Conservation (phyloP, 2,797 vertebrate genomes). For the Melanotaenia trifasciata region DNA sequence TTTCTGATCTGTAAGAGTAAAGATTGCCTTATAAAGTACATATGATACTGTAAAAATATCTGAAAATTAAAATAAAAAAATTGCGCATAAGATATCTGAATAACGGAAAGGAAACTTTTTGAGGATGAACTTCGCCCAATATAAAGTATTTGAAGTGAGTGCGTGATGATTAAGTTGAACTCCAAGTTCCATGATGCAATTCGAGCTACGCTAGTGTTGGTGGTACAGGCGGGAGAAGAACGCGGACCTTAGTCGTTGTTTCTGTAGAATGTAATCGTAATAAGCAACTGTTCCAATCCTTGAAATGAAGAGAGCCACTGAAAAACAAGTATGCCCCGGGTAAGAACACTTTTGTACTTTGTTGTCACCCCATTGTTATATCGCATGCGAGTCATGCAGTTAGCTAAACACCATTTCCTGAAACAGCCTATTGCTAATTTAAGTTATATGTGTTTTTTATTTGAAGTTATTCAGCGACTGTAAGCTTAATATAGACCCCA, state of each 20-base stretch:
- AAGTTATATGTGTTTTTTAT: neutral
- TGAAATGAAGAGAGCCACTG: conserved; percentile 57
- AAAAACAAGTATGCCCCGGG: conserved; percentile 47
- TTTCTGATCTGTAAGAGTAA: neutral
- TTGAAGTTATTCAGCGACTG: neutral
- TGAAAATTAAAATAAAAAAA: neutral
- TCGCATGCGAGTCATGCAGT: conserved; percentile 15
- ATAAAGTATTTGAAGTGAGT: no score
- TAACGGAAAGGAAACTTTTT: neutral
- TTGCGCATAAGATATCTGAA: neutral
- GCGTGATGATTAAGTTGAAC: conserved; percentile 14
- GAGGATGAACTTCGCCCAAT: no score
- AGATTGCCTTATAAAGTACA: neutral
- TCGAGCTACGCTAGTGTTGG: neutral
- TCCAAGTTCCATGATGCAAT: conserved; percentile 59
- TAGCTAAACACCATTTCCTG: conserved; percentile 66
- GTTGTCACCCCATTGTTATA: neutral
- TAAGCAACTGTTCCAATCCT: neutral
- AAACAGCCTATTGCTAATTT: conserved; percentile 24
- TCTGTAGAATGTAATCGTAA: neutral
- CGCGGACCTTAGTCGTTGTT: neutral
- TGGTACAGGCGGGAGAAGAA: conserved; percentile 51
- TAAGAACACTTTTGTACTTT: conserved; percentile 27
- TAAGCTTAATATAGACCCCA: rapidly evolving
- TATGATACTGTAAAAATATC: neutral